Conservation (phyloP, 2,113 vertebrate species). For the Reinhardtius hippoglossoides region DNA sequence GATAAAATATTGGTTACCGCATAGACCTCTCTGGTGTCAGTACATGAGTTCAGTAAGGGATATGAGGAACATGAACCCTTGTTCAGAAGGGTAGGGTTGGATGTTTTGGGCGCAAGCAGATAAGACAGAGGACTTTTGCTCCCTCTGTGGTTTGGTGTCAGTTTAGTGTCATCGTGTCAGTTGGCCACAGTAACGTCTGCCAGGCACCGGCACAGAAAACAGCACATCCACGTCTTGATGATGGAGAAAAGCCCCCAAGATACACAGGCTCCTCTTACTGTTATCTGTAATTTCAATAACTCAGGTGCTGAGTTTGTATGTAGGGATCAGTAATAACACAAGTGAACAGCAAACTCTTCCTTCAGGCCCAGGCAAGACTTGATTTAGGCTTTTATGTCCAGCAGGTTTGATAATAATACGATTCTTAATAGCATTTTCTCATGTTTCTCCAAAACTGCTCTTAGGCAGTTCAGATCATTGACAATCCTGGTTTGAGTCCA, state of each 20-base stretch:
- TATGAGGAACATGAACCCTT: neutral
- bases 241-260: conserved; percentile 1
- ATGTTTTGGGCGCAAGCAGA: conserved; percentile 34
- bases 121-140: too few relatives aligned
- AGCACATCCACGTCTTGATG: neutral
- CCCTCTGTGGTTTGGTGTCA: conserved; percentile 39
- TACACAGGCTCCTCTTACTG: neutral
- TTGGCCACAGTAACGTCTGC: neutral
- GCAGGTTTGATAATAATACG: neutral
- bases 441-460: too few relatives aligned
- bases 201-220: neutral
- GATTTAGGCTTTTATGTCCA: neutral
- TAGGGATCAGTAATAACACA: neutral
- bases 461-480: too few relatives aligned
- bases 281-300: neutral
- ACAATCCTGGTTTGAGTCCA: too few relatives aligned
- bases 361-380: neutral
- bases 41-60: too few relatives aligned
- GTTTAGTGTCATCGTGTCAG: conserved; percentile 20
- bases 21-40: neutral
- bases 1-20: neutral
- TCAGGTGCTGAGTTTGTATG: neutral
- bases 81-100: conserved; percentile 1
- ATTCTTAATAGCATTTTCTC: too few relatives aligned
- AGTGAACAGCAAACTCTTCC: neutral